Percentiles rank a stretch among this genome's conserved stretches.
Conservation (phyloP, 1,140 invertebrate genomes). For the Gonatopus flavifemur region DNA sequence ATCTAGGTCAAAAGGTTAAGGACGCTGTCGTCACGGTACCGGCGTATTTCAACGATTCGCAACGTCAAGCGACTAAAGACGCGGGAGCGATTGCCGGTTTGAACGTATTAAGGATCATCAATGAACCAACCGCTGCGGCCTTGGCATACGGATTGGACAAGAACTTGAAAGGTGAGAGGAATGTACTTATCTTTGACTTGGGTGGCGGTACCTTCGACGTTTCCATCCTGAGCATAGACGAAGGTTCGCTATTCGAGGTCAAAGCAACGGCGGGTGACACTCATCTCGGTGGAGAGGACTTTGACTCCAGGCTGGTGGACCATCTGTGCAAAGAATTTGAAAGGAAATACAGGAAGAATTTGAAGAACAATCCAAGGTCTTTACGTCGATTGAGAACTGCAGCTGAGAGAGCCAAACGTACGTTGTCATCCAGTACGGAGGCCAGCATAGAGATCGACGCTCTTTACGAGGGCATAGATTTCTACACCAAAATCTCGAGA, state of each 20-base stretch:
- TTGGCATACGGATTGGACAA: slow-evolving; percentile 84
- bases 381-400: slow-evolving; percentile 61
- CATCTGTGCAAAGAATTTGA: slow-evolving; percentile 67
- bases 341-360: slow-evolving; percentile 58
- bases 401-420: slow-evolving; percentile 78
- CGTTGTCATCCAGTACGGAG: slow-evolving; percentile 74
- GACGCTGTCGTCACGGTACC: slow-evolving; percentile 45
- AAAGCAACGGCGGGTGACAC: slow-evolving; percentile 77
- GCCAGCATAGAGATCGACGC: slow-evolving; percentile 73
- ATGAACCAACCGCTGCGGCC: slow-evolving; percentile 79
- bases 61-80: slow-evolving; percentile 73
- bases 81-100: slow-evolving; percentile 75
- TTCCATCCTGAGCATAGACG: slow-evolving; percentile 83
- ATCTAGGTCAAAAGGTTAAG: slow-evolving; percentile 74
- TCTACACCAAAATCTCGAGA: slow-evolving; percentile 71
- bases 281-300: slow-evolving; percentile 76
- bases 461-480: slow-evolving; percentile 71
- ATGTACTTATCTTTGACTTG: slow-evolving; percentile 73
- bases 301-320: slow-evolving; percentile 80
- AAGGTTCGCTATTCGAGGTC: slow-evolving; percentile 80
- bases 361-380: slow-evolving; percentile 53
- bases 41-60: slow-evolving; percentile 66
- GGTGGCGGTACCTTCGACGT: slow-evolving; percentile 82
- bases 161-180: slow-evolving; percentile 75
- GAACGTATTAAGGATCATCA: slow-evolving; percentile 82